Conservation (phyloP, 2,888 invertebrate genomes). For the Drosophila maculinotata region DNA sequence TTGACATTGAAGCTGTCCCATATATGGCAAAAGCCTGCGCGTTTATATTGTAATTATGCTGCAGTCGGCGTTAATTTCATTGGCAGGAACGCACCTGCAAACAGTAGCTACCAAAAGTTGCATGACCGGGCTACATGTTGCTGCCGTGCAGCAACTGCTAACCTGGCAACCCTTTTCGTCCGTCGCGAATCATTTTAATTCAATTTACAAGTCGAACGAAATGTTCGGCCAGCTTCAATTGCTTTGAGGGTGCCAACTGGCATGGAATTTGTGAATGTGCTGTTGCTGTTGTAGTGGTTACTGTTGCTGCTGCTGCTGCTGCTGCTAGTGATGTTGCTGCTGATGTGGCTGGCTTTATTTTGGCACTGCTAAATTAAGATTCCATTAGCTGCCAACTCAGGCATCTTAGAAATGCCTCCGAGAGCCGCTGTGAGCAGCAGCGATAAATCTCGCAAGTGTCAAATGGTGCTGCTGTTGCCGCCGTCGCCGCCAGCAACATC, state of each 20-base stretch:
- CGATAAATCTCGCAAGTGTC: slow-evolving; percentile 85
- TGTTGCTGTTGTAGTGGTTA: slow-evolving; percentile 33
- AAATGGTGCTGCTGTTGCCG: slow-evolving; percentile 71
- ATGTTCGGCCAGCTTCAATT: slow-evolving; percentile 48
- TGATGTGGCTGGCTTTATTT: slow-evolving; percentile 70
- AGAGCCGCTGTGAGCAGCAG: slow-evolving; percentile 49
- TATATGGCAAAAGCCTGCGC: slow-evolving; percentile 54
- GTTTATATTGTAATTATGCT: slow-evolving; percentile 79
- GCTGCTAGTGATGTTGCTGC: slow-evolving; percentile 35
- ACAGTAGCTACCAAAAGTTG: slow-evolving; percentile 61
- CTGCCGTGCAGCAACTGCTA: slow-evolving; percentile 13
- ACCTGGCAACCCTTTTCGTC: slow-evolving; percentile 43
- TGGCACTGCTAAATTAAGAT: slow-evolving; percentile 84
- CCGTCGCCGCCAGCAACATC: slow-evolving; percentile 59
- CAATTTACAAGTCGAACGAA: slow-evolving; percentile 79
- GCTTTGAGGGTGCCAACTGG: slow-evolving; percentile 74
- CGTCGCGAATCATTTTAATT: slow-evolving; percentile 78
- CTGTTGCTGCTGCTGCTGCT: slow-evolving; percentile 19
- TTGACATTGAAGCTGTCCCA: slow-evolving; percentile 69
- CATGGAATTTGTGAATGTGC: slow-evolving; percentile 76
- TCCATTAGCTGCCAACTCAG: slow-evolving; percentile 82
- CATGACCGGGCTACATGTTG: slow-evolving; percentile 19
- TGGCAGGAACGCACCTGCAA: slow-evolving; percentile 58
- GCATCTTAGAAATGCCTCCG: slow-evolving; percentile 83
- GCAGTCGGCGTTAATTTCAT: slow-evolving; percentile 75